Percentiles rank a stretch among this genome's conserved stretches.
Conservation (phyloP, 2,113 vertebrate genomes). For the Micronycteris hirsuta region DNA sequence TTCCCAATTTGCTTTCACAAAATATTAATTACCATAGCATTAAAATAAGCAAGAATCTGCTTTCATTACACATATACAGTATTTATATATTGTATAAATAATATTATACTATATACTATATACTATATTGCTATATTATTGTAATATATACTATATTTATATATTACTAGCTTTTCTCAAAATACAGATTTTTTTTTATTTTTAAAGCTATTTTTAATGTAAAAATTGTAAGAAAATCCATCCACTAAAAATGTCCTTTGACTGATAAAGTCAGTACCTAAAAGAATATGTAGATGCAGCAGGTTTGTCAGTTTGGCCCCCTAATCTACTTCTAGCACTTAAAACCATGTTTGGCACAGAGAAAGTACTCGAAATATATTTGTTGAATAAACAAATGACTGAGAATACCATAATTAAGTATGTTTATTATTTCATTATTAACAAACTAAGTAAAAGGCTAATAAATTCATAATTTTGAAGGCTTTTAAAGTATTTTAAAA, state of each 20-base stretch:
- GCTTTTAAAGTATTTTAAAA: background rate
- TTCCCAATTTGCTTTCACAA: background rate
- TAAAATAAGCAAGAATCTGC: background rate
- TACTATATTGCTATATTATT: background rate
- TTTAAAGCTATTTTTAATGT: background rate
- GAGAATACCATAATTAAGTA: background rate
- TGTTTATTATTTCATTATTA: background rate
- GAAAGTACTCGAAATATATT: background rate
- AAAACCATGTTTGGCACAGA: background rate
- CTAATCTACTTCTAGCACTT: background rate
- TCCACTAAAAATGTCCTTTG: background rate
- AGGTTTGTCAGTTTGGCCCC: background rate
- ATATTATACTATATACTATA: background rate
- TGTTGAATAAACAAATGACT: background rate
- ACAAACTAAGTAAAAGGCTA: background rate
- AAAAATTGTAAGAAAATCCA: background rate
- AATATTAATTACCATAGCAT: background rate
- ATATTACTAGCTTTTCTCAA: background rate
- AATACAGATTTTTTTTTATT: background rate
- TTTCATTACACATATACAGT: background rate
- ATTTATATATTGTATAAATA: too few species aligned
- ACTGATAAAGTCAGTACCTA: background rate
- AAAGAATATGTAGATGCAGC: background rate
- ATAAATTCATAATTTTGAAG: background rate
- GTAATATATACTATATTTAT: background rate